Conservation (phyloP, 2,797 vertebrate genomes). For the Benthosema pterotum region DNA sequence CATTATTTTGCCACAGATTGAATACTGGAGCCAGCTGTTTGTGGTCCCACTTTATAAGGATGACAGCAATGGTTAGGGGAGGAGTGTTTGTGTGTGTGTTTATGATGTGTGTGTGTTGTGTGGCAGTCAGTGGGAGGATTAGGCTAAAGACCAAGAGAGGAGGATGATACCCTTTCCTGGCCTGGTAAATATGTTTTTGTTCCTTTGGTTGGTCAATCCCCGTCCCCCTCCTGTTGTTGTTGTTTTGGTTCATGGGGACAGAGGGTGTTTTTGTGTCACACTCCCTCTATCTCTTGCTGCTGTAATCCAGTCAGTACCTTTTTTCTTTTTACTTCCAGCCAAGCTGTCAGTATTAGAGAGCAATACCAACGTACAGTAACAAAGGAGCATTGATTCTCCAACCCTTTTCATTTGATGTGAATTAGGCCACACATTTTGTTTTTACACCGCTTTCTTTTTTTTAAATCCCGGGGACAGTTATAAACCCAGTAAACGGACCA, state of each 20-base stretch:
- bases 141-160: constrained; percentile 53
- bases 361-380: neutral
- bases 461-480: no score
- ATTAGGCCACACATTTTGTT: no score
- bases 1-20: constrained; percentile 59
- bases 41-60: constrained; percentile 50
- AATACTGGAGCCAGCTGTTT: constrained; percentile 68
- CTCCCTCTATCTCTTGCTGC: constrained; percentile 30
- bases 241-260: constrained; percentile 36
- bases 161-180: constrained; percentile 68
- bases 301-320: constrained; percentile 54
- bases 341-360: constrained; percentile 62
- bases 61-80: constrained; percentile 48
- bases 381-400: neutral
- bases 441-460: no score
- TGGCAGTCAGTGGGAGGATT: constrained; percentile 50
- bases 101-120: constrained; percentile 29
- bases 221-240: constrained; percentile 37
- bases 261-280: constrained; percentile 39
- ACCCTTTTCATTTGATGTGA: no score
- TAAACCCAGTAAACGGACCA: no score
- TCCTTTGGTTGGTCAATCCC: constrained; percentile 37
- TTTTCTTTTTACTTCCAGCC: constrained; percentile 50
- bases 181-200: constrained; percentile 71
- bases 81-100: constrained; percentile 27